Conservation (phyloP, 92 coral and sea anemone species). For the Porites divaricata region DNA sequence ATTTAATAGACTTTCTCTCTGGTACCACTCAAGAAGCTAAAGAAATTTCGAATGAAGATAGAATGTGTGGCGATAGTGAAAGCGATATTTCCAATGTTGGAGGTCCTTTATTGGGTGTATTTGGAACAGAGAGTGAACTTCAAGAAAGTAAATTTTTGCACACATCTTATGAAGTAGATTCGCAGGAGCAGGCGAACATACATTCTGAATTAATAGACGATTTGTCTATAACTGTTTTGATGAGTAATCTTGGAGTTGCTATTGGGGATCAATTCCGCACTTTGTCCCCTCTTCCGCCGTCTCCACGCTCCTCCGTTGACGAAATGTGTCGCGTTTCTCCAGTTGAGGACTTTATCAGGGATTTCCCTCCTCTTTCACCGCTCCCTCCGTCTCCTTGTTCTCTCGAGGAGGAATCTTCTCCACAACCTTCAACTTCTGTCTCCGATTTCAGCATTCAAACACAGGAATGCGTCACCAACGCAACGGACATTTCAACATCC, state of each 20-base stretch:
- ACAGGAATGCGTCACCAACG: neutral
- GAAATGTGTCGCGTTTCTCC: neutral
- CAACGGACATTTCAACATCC: neutral
- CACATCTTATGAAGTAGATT: neutral
- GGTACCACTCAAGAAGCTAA: neutral
- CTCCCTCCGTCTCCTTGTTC: conserved; percentile 59
- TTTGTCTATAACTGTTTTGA: neutral
- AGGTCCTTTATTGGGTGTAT: too few species aligned
- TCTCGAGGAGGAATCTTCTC: neutral
- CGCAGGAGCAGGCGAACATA: neutral
- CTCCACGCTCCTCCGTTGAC: conserved; percentile 40
- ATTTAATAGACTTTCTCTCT: neutral
- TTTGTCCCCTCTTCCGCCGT: conserved; percentile 69
- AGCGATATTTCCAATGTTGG: neutral
- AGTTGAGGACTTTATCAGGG: conserved; percentile 19
- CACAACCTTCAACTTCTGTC: neutral
- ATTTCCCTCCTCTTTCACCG: conserved; percentile 52
- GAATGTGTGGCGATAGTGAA: neutral
- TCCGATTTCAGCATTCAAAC: neutral
- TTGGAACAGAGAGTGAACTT: neutral
- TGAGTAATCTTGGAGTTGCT: conserved; percentile 2
- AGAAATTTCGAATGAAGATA: neutral
- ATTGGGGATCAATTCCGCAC: conserved; percentile 18
- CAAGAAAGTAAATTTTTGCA: neutral
- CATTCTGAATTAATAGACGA: neutral